Base-by-base conservation (phyloP, 2,888 invertebrate genomes). In the Drosophila neutralis region DNA sequence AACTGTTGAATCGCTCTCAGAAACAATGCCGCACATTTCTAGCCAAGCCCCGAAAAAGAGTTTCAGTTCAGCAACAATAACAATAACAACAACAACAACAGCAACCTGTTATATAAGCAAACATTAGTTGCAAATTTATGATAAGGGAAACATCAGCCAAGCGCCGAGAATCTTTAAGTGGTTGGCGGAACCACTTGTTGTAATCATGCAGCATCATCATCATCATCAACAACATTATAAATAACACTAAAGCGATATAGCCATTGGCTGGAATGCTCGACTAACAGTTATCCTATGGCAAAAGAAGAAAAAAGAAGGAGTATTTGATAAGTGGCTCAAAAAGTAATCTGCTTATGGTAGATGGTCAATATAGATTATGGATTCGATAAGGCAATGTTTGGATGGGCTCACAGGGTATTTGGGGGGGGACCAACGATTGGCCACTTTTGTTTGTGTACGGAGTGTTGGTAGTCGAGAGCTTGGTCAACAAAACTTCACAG, bases 51-150 rank as follows among this genome's bases (percentile, higher is more conserved):
- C 60, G 21, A 64, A 68, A 48, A 57, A 63, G 10, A 27, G 35
- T 65, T 65, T 18, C 10, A 24, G 45, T 54, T 54, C n/a, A 18
- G n/a, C 29, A 29, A 18, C 18, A 51, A 40, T 40, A 48, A 38
- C 45, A 36, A n/a, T 33, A 48, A 15, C 53, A 36, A 31, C 31
- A 29, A 24, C 21, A 49, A 29, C 21, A 31, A n/a, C 57, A 18
- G 21, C 42, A 65, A 58, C 42, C 58, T 61, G 66, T 83, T 84
- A 79, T 82, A 79, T 82, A 82, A 84, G 68, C 59, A 54, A 56
- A 69, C 72, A 79, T 76, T 79, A 81, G 71, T 79, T 72, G 79
- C 83, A 67, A 76, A 73, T 73, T 77, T 76, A 66, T 79, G 68
- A 73, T 69, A 65, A 82, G 63, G 48, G 36, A 45, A 64, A 49